A percentile compares a stretch with the other conserved stretches of the same genome.
Conservation (phyloP, 2,797 vertebrate species). For the Tolypeutes matacus region DNA sequence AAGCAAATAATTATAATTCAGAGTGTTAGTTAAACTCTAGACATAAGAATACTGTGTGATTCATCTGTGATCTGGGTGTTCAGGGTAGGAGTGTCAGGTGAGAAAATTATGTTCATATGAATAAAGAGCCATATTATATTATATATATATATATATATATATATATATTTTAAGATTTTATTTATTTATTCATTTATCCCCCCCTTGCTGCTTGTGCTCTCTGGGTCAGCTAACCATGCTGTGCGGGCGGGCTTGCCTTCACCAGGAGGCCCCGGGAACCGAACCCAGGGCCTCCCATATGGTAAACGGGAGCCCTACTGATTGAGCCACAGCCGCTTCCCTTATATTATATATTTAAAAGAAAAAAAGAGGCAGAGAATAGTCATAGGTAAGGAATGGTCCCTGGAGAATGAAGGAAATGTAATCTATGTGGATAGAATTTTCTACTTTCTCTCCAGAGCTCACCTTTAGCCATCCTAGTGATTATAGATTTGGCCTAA, state of each 20-base stretch:
- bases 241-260: too few species aligned
- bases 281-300: too few species aligned
- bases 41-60: not conserved
- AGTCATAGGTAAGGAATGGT: not conserved
- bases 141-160: too few species aligned
- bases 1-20: conserved; percentile 52
- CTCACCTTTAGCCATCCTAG: not conserved
- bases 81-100: not conserved
- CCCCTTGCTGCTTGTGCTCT: too few species aligned
- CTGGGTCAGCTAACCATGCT: too few species aligned
- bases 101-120: not conserved
- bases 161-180: too few species aligned
- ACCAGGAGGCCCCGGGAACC: too few species aligned
- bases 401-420: not conserved
- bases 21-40: not conserved
- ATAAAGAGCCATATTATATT: not conserved
- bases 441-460: conserved; percentile 24
- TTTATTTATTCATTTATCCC: too few species aligned
- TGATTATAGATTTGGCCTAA: not conserved
- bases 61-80: not conserved
- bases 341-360: too few species aligned
- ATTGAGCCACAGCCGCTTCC: too few species aligned
- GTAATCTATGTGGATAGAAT: not conserved
- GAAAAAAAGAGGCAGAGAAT: not conserved
- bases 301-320: too few species aligned